Evolutionary conservation across 2,888 invertebrate genomes (phyloP).

Genomic region (Embidobia sp.): DNA sequence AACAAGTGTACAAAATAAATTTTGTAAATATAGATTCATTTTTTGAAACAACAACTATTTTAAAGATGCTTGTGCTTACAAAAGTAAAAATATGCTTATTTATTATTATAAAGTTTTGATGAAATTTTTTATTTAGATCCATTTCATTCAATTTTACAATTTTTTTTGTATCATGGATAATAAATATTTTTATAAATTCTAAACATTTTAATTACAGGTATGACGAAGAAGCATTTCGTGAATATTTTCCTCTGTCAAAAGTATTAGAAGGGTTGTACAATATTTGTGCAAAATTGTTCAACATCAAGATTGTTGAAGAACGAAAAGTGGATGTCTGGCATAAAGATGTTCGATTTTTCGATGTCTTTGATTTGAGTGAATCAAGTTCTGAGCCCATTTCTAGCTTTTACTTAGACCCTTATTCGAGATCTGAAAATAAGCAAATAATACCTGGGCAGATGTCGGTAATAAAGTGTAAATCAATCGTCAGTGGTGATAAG

Average conservation of each 20-base stretch:
- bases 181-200: too few relatives aligned
- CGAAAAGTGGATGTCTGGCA: conserved; percentile 90
- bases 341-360: conserved; percentile 91
- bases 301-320: conserved; percentile 87
- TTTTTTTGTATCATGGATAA: too few relatives aligned
- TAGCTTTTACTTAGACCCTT: conserved; percentile 94
- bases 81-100: too few relatives aligned
- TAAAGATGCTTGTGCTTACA: too few relatives aligned
- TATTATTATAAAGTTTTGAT: too few relatives aligned
- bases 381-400: conserved; percentile 85
- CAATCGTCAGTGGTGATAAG: conserved; percentile 84
- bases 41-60: too few relatives aligned
- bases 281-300: conserved; percentile 89
- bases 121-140: too few relatives aligned
- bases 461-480: conserved; percentile 89
- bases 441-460: conserved; percentile 88
- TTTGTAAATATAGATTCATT: background rate
- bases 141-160: too few relatives aligned
- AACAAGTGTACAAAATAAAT: too few relatives aligned
- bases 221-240: conserved; percentile 87
- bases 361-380: conserved; percentile 87
- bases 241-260: conserved; percentile 91
- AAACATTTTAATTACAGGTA: conserved; percentile 83
- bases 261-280: conserved; percentile 91
- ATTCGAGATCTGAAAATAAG: conserved; percentile 86